Base-by-base conservation (phyloP, 1,140 invertebrate species). In the Sinella curviseta region DNA sequence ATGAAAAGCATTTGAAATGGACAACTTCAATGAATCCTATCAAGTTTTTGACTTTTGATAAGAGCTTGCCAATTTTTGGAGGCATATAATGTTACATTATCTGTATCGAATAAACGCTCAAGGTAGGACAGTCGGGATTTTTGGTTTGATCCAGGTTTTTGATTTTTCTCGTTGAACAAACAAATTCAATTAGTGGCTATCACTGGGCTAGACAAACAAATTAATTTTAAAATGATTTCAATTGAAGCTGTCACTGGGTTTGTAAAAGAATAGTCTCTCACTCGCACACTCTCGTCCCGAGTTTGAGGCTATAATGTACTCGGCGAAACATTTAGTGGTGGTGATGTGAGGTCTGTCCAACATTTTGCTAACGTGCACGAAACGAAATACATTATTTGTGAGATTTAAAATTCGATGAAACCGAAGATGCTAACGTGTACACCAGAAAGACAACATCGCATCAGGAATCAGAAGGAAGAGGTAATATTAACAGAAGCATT, bases 221-320 rank as follows among this genome's bases (percentile, higher is more conserved):
- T 70, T 70, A 70, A 70, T 70, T 70, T 70, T 70, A 30, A 70
- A 70, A 70, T 33, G 65, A 33, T 70, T 70, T 70, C 65, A 70
- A 70, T 70, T 70, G 65, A 31, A 70, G 24, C 65, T 70, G 65
- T 70, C 65, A 70, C 31, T 31, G 65, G 65, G 8, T 70, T 70
- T 33, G 31, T 33, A 14, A n/a, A 70, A 24, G 65, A 70, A 70
- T n/a, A n/a, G n/a, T 70, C 65, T 65, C 57, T 48, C 39, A 48
- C 8, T 48, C 8, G 39, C 8, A 8, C 39, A 12, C 39, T 48
- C 20, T 48, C 39, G 20, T 20, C 20, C 20, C 20, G 39, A 48
- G 39, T 60, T 17, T 60, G 57, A 3, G 24, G 12, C 17, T 8
- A 26, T 60, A 26, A 60, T 26, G 24, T 14, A 60, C 12, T 26